Evolutionary conservation across 2,113 vertebrate genomes (phyloP).

Genomic region (Thalassoma bifasciatum): DNA sequence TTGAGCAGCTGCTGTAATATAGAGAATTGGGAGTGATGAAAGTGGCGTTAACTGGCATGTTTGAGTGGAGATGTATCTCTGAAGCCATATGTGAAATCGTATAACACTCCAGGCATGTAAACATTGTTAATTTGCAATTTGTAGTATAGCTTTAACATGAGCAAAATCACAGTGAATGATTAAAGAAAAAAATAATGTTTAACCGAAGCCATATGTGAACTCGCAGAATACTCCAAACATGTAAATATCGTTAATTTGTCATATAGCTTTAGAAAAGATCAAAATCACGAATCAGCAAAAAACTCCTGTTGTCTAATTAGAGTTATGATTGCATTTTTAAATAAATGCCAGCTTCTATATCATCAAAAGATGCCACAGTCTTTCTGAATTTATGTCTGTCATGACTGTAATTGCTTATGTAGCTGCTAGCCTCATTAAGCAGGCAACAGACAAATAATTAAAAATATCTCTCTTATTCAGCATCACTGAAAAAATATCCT

Average conservation of each 20-base stretch:
- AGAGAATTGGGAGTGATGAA: conserved; percentile 11
- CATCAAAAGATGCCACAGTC: background rate
- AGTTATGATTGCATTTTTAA: background rate
- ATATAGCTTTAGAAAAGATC: no score
- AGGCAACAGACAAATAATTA: no score
- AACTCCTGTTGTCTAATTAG: background rate
- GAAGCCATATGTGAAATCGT: background rate
- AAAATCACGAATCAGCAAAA: background rate
- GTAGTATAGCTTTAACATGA: no score
- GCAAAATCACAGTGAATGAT: no score
- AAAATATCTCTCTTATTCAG: no score
- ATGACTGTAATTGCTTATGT: no score
- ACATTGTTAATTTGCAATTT: background rate
- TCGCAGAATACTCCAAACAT: no score
- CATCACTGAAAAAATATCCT: no score
- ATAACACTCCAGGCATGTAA: background rate
- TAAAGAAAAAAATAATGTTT: no score
- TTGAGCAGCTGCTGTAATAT: background rate
- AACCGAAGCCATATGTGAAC: background rate
- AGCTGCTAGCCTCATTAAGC: no score
- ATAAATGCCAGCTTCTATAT: background rate
- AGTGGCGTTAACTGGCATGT: conserved; percentile 5
- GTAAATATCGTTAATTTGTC: background rate
- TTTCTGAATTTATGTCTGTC: no score
- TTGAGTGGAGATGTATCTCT: conserved; percentile 9